A percentile compares a stretch with the other conserved stretches of the same genome.
These are phyloP conservation scores for Galeopsomyia nigrocyanea DNA, from an alignment of 2,888 invertebrate genomes.

Conservation along the genomic window DNA sequence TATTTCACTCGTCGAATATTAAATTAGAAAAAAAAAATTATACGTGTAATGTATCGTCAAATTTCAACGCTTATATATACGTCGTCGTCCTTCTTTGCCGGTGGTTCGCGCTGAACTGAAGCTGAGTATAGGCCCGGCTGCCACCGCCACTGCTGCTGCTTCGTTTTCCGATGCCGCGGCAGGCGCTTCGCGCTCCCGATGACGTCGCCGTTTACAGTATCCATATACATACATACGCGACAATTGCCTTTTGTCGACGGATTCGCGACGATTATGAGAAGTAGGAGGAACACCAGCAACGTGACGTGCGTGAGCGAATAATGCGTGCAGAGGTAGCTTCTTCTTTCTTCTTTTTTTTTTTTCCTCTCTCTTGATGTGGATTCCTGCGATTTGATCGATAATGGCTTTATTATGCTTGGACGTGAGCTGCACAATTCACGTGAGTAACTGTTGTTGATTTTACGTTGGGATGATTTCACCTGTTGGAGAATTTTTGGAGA, in stretches of 20 bases:
- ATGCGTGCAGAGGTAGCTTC: neutral
- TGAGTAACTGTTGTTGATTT: too few species aligned
- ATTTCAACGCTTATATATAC: neutral
- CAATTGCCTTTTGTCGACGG: neutral
- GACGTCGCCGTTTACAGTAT: conserved; percentile 3
- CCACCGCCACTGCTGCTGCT: conserved; percentile 15
- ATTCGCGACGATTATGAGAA: conserved; percentile 23
- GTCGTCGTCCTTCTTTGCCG: conserved; percentile 33
- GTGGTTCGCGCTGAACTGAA: conserved; percentile 45
- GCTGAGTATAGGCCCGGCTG: conserved; percentile 11
- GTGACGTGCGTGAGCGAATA: conserved; percentile 18
- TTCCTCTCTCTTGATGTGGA: too few species aligned
- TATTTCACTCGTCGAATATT: neutral
- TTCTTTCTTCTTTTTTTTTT: too few species aligned
- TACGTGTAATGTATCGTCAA: neutral
- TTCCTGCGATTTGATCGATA: too few species aligned
- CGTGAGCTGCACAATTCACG: too few species aligned
- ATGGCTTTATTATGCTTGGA: too few species aligned
- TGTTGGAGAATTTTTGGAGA: too few species aligned
- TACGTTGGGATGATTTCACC: too few species aligned
- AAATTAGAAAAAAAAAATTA: conserved; percentile 5
- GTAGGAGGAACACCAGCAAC: neutral
- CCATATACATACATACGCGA: neutral
- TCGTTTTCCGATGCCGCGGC: conserved; percentile 30
- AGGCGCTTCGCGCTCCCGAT: conserved; percentile 15